Conservation (phyloP, 92 coral and sea anemone species). For the Umimayanthus chanpuru region DNA sequence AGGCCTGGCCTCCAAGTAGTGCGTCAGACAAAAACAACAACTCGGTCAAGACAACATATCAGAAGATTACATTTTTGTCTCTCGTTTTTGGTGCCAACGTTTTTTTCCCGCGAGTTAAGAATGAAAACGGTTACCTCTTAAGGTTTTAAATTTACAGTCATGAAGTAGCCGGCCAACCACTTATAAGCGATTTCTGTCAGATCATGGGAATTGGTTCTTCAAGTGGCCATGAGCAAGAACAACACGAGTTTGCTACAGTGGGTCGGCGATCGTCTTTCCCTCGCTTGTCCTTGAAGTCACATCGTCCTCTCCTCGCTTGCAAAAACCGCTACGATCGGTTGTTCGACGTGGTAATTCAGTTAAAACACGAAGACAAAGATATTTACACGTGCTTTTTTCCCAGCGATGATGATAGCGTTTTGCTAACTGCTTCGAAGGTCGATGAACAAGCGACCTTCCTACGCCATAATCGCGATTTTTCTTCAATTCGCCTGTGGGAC, state of each 20-base stretch:
- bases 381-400: constrained; percentile 91
- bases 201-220: constrained; percentile 33
- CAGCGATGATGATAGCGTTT: constrained; percentile 86
- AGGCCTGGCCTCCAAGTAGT: constrained; percentile 35
- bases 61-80: background rate
- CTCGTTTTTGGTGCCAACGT: constrained; percentile 22
- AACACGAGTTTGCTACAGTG: constrained; percentile 6
- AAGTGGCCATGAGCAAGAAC: constrained; percentile 8
- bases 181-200: background rate
- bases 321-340: constrained; percentile 70
- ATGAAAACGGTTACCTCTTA: constrained; percentile 7
- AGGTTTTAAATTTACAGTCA: background rate
- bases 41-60: background rate
- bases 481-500: constrained; percentile 92
- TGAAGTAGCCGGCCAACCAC: background rate
- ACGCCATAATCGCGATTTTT: constrained; percentile 85
- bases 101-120: constrained; percentile 14
- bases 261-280: constrained; percentile 74
- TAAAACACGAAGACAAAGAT: constrained; percentile 92
- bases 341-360: constrained; percentile 83
- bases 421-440: constrained; percentile 87
- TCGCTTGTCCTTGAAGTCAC: constrained; percentile 76
- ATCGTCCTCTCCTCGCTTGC: constrained; percentile 70
- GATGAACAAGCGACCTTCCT: constrained; percentile 84
- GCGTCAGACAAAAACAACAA: constrained; percentile 41